Conservation (phyloP, 2,113 vertebrate genomes). For the Clarias gariepinus region DNA sequence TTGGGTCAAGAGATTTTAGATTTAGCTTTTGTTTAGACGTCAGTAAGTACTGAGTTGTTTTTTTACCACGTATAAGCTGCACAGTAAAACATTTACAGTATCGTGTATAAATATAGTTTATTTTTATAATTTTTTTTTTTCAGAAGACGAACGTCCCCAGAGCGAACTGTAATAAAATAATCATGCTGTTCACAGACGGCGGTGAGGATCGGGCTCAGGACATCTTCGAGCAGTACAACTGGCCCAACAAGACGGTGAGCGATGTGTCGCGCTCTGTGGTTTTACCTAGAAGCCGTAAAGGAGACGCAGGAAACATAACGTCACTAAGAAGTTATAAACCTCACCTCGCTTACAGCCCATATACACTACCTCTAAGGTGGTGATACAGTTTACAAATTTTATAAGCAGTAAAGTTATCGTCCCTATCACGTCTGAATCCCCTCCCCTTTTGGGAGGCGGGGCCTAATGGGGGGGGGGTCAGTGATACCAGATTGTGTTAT, state of each 20-base stretch:
- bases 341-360: no score
- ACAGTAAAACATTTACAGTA: no score
- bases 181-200: constrained; percentile 97
- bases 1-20: constrained; percentile 17
- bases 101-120: no score
- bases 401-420: no score
- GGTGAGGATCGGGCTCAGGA: constrained; percentile 97
- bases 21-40: constrained; percentile 22
- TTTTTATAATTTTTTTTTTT: background rate
- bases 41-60: background rate
- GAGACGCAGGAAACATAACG: background rate
- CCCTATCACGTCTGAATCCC: no score
- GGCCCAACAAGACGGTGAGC: constrained; percentile 95
- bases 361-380: no score
- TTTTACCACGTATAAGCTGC: background rate
- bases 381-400: no score
- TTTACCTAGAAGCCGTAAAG: no score
- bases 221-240: constrained; percentile 97
- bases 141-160: constrained; percentile 89
- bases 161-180: constrained; percentile 98
- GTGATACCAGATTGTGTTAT: background rate
- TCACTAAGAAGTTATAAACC: no score
- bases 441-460: no score
- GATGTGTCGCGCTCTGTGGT: background rate
- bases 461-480: no score